Percentiles rank a stretch among this genome's conserved stretches.
Evolutionary conservation across 2,113 vertebrate genomes (phyloP).

Genomic region (Scolopax mira): DNA sequence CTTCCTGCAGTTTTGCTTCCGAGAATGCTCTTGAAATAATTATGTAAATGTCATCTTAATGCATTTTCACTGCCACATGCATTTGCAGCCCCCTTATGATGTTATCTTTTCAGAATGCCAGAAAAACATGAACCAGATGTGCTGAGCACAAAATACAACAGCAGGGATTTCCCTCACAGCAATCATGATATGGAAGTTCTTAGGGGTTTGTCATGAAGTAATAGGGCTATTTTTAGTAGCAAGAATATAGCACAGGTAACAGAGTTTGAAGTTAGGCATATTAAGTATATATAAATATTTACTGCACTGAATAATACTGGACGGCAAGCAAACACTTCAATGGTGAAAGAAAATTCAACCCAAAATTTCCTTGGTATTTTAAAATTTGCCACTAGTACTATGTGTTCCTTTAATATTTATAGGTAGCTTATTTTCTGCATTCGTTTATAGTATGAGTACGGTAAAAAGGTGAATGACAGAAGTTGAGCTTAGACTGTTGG

Average conservation of each 20-base stretch:
- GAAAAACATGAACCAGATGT: slow-evolving; percentile 47
- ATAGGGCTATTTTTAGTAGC: background rate
- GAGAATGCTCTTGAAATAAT: slow-evolving; percentile 59
- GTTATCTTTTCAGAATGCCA: slow-evolving; percentile 48
- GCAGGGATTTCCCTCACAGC: slow-evolving; percentile 42
- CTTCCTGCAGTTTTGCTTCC: slow-evolving; percentile 49
- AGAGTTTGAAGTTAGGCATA: background rate
- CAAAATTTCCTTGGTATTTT: background rate
- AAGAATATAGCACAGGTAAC: background rate
- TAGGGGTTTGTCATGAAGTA: background rate
- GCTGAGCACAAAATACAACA: background rate
- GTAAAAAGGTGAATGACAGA: background rate
- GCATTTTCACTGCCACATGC: slow-evolving; percentile 21
- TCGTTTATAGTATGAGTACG: background rate
- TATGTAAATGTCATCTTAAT: slow-evolving; percentile 52
- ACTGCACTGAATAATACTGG: background rate
- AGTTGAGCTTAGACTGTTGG: background rate
- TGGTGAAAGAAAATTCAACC: background rate
- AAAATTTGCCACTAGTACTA: background rate
- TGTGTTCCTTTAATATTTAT: background rate
- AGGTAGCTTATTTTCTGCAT: background rate
- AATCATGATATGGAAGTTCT: background rate
- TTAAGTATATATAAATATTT: background rate
- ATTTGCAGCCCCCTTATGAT: slow-evolving; percentile 28
- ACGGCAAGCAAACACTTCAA: background rate